Conservation (phyloP, 2,113 vertebrate species). For the Etia nguti region DNA sequence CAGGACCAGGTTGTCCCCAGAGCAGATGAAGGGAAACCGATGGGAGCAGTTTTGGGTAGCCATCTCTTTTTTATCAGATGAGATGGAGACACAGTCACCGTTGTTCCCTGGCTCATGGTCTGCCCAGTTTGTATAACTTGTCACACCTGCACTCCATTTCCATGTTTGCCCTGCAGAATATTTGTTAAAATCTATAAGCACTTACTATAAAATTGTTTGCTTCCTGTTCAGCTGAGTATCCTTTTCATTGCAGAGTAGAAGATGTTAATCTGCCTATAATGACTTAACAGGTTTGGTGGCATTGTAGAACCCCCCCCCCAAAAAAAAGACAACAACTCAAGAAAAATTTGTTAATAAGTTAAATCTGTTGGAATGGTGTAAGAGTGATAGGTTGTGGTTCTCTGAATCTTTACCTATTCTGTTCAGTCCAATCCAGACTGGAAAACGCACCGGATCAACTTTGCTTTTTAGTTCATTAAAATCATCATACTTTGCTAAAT, state of each 20-base stretch:
- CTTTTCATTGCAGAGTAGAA: no score
- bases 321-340: no score
- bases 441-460: accelerated
- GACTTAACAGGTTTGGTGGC: background rate
- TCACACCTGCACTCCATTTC: background rate
- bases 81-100: background rate
- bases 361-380: no score
- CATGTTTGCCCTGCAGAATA: background rate
- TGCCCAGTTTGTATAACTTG: background rate
- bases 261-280: no score
- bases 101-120: accelerated
- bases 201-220: no score
- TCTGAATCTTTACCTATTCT: background rate
- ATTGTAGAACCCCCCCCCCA: no score
- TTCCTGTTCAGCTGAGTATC: no score
- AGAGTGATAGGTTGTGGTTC: background rate
- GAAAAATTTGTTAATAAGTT: no score
- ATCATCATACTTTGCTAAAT: background rate
- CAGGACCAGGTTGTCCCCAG: constrained; percentile 1
- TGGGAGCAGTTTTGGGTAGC: background rate
- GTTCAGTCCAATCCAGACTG: constrained; percentile 23
- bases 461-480: no score
- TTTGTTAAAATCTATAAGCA: background rate
- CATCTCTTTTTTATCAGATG: accelerated
- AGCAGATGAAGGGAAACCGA: constrained; percentile 3